Evolutionary conservation across 1,140 invertebrate species (phyloP).

Genomic region (Psix sp.): DNA sequence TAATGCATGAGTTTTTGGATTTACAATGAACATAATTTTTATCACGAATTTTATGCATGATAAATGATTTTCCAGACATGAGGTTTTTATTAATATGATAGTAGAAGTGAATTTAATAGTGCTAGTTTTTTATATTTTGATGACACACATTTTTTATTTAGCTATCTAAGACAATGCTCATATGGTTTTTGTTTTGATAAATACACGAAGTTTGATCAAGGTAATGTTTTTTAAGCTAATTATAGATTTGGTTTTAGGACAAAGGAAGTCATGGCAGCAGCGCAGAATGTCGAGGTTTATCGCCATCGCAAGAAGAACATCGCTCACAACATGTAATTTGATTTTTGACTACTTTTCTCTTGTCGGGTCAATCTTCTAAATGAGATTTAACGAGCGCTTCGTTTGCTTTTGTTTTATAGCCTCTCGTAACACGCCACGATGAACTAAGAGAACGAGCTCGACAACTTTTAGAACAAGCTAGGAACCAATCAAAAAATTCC

Average conservation of each 20-base stretch:
- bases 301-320: constrained; percentile 67
- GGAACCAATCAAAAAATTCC: constrained; percentile 81
- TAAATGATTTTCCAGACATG: too few relatives aligned
- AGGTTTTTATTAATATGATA: too few relatives aligned
- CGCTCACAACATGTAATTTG: constrained; percentile 74
- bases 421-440: constrained; percentile 86
- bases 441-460: constrained; percentile 93
- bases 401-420: constrained; percentile 76
- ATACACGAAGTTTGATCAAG: too few relatives aligned
- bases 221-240: constrained; percentile 16
- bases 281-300: constrained; percentile 69
- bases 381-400: constrained; percentile 16
- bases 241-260: constrained; percentile 61
- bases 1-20: too few relatives aligned
- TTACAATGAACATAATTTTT: too few relatives aligned
- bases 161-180: too few relatives aligned
- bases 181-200: too few relatives aligned
- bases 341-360: constrained; percentile 13
- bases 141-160: too few relatives aligned
- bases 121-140: too few relatives aligned
- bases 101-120: too few relatives aligned
- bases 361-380: constrained; percentile 6
- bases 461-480: constrained; percentile 91
- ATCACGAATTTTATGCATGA: too few relatives aligned
- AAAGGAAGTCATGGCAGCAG: constrained; percentile 69